A percentile compares a stretch with the other conserved stretches of the same genome.
Conservation (phyloP, 1,140 invertebrate species). For the Chelonus insularis region DNA sequence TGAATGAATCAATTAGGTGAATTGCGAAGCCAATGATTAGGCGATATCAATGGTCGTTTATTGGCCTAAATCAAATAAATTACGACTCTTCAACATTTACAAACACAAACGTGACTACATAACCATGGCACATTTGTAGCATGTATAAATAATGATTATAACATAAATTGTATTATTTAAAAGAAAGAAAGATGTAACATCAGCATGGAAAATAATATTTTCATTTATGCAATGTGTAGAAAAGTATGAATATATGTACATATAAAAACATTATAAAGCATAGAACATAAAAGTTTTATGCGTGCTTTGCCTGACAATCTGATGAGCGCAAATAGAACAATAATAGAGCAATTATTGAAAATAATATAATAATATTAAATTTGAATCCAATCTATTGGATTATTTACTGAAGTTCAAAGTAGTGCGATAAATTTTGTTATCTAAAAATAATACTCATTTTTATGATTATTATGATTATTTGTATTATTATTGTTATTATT, state of each 20-base stretch:
- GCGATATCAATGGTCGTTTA: constrained; percentile 1
- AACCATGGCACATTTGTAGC: constrained; percentile 12
- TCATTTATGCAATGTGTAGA: constrained; percentile 15
- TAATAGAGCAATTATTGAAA: constrained; percentile 27
- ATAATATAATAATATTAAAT: constrained; percentile 9
- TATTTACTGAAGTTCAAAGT: constrained; percentile 7
- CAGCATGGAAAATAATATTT: background rate
- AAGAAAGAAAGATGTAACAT: constrained; percentile 12
- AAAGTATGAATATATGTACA: constrained; percentile 22
- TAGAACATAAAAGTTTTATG: constrained; percentile 26
- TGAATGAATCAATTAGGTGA: constrained; percentile 1
- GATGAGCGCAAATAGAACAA: constrained; percentile 19
- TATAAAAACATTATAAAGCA: constrained; percentile 22
- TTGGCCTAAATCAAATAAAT: constrained; percentile 27
- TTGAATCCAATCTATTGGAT: constrained; percentile 11
- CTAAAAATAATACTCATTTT: too few relatives aligned
- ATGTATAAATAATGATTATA: constrained; percentile 9
- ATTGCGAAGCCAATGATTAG: constrained; percentile 6
- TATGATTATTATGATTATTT: too few relatives aligned
- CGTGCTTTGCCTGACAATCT: constrained; percentile 31
- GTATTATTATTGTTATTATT: too few relatives aligned
- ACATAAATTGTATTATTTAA: background rate
- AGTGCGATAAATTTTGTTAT: background rate
- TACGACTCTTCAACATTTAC: constrained; percentile 1
- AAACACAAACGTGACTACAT: background rate